phyloP scores from a whole-genome alignment of 2,797 vertebrate species.

The Australoheros facetus region DNA sequence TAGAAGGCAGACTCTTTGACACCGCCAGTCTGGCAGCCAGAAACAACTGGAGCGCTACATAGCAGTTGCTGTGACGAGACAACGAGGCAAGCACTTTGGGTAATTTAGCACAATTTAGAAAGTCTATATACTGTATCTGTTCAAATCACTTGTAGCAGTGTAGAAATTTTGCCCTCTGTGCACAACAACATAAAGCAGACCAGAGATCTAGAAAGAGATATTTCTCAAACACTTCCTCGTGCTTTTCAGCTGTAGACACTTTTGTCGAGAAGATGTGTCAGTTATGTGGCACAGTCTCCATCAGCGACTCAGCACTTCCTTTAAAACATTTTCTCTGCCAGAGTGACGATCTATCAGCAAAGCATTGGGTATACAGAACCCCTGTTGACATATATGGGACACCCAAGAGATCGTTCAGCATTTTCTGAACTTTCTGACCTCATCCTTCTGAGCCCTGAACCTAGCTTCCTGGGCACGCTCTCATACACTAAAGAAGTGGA shows the following conservation, averaged over 20 bases:
- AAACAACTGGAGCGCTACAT: slow-evolving; percentile 66
- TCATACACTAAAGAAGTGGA: slow-evolving; percentile 53
- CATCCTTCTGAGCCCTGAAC: slow-evolving; percentile 56
- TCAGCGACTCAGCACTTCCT: slow-evolving; percentile 69
- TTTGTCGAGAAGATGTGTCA: slow-evolving; percentile 57
- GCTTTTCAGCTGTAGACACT: slow-evolving; percentile 15
- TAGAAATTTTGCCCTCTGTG: slow-evolving; percentile 8
- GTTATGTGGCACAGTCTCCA: slow-evolving; percentile 47
- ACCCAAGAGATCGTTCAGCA: slow-evolving; percentile 57
- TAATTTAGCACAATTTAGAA: slow-evolving; percentile 68
- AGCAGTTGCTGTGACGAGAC: slow-evolving; percentile 70
- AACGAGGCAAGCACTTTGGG: slow-evolving; percentile 58
- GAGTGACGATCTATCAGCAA: slow-evolving; percentile 71
- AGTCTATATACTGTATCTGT: slow-evolving; percentile 39
- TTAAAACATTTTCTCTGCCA: slow-evolving; percentile 63
- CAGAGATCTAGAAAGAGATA: background rate
- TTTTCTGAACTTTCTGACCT: slow-evolving; percentile 67
- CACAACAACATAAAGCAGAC: background rate
- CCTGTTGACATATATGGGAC: slow-evolving; percentile 70
- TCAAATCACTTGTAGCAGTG: slow-evolving; percentile 45
- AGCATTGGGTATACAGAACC: slow-evolving; percentile 61
- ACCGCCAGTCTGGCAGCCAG: slow-evolving; percentile 71
- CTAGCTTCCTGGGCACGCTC: slow-evolving; percentile 12
- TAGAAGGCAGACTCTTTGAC: slow-evolving; percentile 63
- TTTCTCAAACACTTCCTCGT: background rate